A percentile compares a stretch with the other conserved stretches of the same genome.
Conservation (phyloP, 1,140 invertebrate species). For the Bombus terrestris region DNA sequence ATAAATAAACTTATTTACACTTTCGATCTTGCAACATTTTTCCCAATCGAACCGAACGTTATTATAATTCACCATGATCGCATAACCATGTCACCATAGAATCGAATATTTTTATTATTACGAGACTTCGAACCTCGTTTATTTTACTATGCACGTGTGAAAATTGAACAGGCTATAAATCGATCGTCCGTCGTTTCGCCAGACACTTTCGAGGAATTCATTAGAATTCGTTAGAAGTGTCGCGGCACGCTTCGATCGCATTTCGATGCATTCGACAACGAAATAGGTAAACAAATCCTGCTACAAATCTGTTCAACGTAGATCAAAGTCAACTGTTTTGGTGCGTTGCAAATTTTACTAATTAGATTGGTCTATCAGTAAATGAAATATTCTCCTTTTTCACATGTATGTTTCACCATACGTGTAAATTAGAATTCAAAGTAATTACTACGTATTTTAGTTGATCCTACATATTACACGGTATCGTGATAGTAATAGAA, state of each 20-base stretch:
- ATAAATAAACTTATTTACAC: slow-evolving; percentile 33
- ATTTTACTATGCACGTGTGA: slow-evolving; percentile 3
- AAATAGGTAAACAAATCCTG: not conserved
- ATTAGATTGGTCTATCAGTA: not conserved
- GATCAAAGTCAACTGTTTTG: not conserved
- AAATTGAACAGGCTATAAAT: slow-evolving; percentile 24
- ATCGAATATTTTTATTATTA: not conserved
- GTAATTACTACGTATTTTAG: too few species aligned
- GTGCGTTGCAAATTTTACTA: not conserved
- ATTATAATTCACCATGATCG: not conserved
- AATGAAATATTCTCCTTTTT: too few species aligned
- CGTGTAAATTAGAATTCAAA: not conserved
- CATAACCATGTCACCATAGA: too few species aligned
- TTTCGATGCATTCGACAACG: not conserved
- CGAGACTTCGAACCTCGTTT: not conserved
- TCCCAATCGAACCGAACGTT: too few species aligned
- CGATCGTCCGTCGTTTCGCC: not conserved
- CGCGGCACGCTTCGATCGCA: not conserved
- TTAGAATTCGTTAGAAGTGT: slow-evolving; percentile 47
- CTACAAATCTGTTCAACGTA: not conserved
- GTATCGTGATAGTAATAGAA: too few species aligned
- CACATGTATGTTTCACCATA: too few species aligned
- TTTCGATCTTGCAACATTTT: slow-evolving; percentile 14
- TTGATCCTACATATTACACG: too few species aligned
- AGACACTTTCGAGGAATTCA: slow-evolving; percentile 37